These are phyloP conservation scores for Calameuta idolon DNA, from an alignment of 2,888 invertebrate genomes.

Conservation along the genomic window DNA sequence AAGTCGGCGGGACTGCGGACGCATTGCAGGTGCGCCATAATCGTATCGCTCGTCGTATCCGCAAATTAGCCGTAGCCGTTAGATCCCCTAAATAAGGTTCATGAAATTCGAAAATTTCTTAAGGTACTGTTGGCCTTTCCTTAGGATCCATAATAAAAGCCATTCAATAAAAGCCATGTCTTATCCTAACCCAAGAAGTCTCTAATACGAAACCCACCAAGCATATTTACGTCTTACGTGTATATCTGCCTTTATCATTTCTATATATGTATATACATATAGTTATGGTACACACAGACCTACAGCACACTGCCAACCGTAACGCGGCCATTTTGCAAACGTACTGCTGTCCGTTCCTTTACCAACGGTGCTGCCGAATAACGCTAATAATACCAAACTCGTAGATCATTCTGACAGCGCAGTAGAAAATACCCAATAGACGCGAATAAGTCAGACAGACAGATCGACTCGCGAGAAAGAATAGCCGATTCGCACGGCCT, in stretches of 20 bases:
- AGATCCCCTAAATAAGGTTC: not conserved
- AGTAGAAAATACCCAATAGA: conserved; percentile 3
- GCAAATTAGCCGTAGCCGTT: not conserved
- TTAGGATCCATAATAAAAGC: not conserved
- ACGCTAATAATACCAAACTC: conserved; percentile 9
- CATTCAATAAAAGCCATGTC: not conserved
- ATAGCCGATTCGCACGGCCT: not conserved
- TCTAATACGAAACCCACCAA: not conserved
- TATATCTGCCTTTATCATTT: not conserved
- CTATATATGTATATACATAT: too few species aligned
- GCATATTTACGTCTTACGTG: not conserved
- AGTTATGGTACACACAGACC: not conserved
- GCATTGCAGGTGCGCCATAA: not conserved
- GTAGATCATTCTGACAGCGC: conserved; percentile 6
- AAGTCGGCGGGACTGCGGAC: not conserved
- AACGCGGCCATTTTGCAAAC: not conserved
- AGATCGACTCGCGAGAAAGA: conserved; percentile 5
- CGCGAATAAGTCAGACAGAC: conserved; percentile 7
- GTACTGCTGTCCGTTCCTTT: not conserved
- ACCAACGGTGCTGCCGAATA: conserved; percentile 9
- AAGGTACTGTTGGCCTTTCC: not conserved
- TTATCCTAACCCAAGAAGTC: not conserved
- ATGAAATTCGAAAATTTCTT: not conserved
- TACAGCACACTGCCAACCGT: not conserved
- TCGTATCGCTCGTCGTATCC: not conserved